Evolutionary conservation across 2,797 vertebrate genomes (phyloP).

Genomic region (Leptoclinus maculatus): DNA sequence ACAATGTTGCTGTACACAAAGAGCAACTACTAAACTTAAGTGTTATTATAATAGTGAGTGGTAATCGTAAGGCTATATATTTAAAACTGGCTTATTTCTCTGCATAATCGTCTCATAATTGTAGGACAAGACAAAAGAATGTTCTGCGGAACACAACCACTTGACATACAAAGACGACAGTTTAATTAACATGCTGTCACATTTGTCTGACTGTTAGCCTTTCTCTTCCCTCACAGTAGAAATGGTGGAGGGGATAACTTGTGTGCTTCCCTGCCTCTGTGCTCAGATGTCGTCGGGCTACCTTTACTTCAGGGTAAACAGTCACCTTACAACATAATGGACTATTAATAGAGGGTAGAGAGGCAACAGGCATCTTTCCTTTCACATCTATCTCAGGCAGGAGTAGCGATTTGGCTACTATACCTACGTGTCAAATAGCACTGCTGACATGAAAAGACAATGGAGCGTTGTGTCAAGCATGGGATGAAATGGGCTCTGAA

Average conservation of each 20-base stretch:
- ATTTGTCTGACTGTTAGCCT: conserved; percentile 36
- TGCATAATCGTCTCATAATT: neutral
- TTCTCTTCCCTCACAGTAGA: conserved; percentile 47
- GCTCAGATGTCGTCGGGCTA: too few species aligned
- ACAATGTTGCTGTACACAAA: neutral
- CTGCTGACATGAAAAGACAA: conserved; percentile 40
- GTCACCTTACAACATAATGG: conserved; percentile 77
- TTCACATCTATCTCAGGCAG: conserved; percentile 48
- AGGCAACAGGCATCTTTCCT: conserved; percentile 67
- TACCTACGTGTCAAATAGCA: conserved; percentile 56
- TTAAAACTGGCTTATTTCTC: neutral
- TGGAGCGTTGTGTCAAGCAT: conserved; percentile 1
- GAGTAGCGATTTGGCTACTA: conserved; percentile 29
- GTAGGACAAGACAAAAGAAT: neutral
- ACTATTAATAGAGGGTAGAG: conserved; percentile 77
- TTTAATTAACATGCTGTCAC: conserved; percentile 31
- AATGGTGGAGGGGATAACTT: neutral
- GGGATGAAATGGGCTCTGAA: conserved; percentile 18
- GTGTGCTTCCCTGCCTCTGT: too few species aligned
- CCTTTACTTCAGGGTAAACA: conserved; percentile 42
- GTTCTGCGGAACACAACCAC: conserved; percentile 6
- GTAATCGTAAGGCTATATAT: neutral
- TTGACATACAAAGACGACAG: conserved; percentile 28
- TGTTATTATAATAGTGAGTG: neutral
- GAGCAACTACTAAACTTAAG: neutral